A percentile compares a stretch with the other conserved stretches of the same genome.
phyloP scores from a whole-genome alignment of 2,888 invertebrate species.

The Pediacus dermestoides region DNA sequence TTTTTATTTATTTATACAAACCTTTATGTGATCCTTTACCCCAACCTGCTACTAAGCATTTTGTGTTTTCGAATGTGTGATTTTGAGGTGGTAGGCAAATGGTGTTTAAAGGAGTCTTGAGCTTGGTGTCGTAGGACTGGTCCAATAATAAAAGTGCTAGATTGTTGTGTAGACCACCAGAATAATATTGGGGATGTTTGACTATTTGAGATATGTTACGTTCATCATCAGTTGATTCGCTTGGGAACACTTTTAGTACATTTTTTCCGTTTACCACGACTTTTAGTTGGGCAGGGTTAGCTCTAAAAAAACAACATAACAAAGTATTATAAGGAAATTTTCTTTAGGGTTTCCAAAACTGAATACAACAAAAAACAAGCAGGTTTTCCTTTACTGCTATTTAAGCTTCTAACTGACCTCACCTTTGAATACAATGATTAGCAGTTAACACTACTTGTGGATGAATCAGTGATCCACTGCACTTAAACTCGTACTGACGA shows the following conservation, averaged over 20 bases:
- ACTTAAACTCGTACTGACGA: constrained; percentile 21
- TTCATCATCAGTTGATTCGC: constrained; percentile 58
- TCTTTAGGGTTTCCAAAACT: neutral
- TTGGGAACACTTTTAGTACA: constrained; percentile 64
- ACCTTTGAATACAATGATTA: constrained; percentile 29
- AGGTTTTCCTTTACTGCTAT: too few species aligned
- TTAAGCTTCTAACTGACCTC: too few species aligned
- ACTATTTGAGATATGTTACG: constrained; percentile 51
- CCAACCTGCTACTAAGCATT: constrained; percentile 73
- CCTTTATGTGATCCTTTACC: constrained; percentile 44
- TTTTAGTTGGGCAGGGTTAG: constrained; percentile 32
- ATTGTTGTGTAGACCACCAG: constrained; percentile 62
- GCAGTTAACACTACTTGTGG: constrained; percentile 31
- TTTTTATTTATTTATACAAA: too few species aligned
- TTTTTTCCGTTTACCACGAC: constrained; percentile 75
- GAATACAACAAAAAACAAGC: too few species aligned
- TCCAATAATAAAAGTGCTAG: constrained; percentile 62
- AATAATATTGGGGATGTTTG: constrained; percentile 53
- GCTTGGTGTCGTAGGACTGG: constrained; percentile 52
- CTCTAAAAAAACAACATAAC: constrained; percentile 13
- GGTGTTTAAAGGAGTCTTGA: constrained; percentile 60
- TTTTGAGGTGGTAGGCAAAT: constrained; percentile 62
- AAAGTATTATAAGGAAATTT: neutral
- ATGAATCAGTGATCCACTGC: constrained; percentile 31
- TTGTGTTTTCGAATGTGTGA: constrained; percentile 49